Evolutionary conservation across 2,113 vertebrate species (phyloP).

Genomic region (Steatornis caripensis): DNA sequence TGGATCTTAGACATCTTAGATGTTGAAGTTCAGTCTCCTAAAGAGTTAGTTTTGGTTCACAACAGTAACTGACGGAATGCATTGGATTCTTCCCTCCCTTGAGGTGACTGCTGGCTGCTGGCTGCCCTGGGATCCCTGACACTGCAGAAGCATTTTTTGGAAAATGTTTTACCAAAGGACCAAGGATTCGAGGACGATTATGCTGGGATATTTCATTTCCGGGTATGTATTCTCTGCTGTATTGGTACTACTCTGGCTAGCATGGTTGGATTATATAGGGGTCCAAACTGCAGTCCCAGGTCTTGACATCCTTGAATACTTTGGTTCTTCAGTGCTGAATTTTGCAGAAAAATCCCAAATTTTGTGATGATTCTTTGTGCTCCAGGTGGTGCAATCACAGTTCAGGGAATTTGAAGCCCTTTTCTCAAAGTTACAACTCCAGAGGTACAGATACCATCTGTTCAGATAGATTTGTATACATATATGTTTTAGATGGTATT

Average conservation of each 20-base stretch:
- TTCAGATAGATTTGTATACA: not conserved
- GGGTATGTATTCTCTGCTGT: conserved; percentile 51
- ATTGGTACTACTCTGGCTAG: not conserved
- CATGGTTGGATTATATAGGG: not conserved
- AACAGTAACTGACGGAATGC: not conserved
- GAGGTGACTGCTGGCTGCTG: conserved; percentile 80
- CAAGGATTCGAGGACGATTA: conserved; percentile 70
- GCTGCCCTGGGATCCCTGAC: conserved; percentile 75
- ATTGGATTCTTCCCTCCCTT: not conserved
- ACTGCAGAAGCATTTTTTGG: conserved; percentile 46
- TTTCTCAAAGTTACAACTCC: not conserved
- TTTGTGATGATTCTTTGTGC: not conserved
- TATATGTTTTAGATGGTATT: not conserved
- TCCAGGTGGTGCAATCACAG: not conserved
- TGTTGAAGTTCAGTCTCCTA: not conserved
- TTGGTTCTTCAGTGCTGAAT: not conserved
- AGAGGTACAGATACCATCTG: not conserved
- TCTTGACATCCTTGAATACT: not conserved
- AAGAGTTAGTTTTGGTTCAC: not conserved
- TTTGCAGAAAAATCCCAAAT: not conserved
- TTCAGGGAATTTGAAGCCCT: not conserved
- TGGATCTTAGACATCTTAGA: not conserved
- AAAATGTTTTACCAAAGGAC: conserved; percentile 65
- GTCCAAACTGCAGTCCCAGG: not conserved
- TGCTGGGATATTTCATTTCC: conserved; percentile 77